Base-by-base conservation (phyloP, 1,140 invertebrate genomes). In the Physella acuta region DNA sequence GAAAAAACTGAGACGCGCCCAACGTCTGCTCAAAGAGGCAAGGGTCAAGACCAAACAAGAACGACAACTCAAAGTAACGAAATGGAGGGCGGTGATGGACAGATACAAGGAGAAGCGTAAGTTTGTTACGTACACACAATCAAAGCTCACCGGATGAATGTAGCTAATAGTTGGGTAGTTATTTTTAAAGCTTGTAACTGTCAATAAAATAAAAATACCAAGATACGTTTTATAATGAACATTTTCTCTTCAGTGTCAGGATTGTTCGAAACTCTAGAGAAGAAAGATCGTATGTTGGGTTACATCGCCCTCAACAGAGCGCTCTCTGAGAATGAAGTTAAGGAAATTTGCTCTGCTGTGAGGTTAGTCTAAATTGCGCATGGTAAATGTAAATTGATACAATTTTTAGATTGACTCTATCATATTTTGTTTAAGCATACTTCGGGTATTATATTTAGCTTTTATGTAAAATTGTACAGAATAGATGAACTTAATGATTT, bases 1-100 rank as follows among this genome's bases (percentile, higher is more conserved):
- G 62, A 64, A 64, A 24, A 64, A 64, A 36, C 62, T 64, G n/a
- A 1, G 62, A 39, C 39, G 62, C 1, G 62, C 62, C n/a, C 62
- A 64, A 34, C 62, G 62, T 36, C 62, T 64, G 1, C 49, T 64
- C 17, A 30, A 49, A 4, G 62, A 64, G 31, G 62, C 62, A 3
- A 37, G 49, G 17, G 28, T 31, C 2, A 64, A 53, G 24, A 5
- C 44, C 1, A 34, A 33, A 37, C 26, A 4, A 17, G 62, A 64
- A 3, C 26, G 30, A 11, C 39, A 64, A 26, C 16, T 1, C 16
- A 64, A 64, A 28, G 8, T 64, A 20, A 1, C 33, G 14, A 36
- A 11, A 3, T 64, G 62, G 62, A 51, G 34, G 20, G 49, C 26
- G 2, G 31, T 64, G 28, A 39, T 64, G 62, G 26, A 14, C 44